A percentile compares a stretch with the other conserved stretches of the same genome.
These are phyloP conservation scores for Drosophila setosimentum DNA, from an alignment of 2,888 invertebrate species.

Conservation along the genomic window DNA sequence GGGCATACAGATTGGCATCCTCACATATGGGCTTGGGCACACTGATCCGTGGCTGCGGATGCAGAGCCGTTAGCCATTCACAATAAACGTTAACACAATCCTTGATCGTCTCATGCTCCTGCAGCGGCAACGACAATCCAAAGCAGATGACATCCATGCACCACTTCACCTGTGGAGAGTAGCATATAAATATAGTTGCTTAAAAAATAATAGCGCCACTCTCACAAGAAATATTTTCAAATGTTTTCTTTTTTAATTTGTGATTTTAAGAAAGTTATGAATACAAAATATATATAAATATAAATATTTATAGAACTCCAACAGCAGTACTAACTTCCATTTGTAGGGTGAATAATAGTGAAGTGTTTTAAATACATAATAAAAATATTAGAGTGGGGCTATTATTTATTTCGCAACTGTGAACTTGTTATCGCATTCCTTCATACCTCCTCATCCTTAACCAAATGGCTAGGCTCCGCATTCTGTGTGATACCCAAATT, in stretches of 20 bases:
- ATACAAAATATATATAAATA: not conserved
- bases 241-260: constrained; percentile 13
- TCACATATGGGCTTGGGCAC: constrained; percentile 95
- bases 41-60: constrained; percentile 93
- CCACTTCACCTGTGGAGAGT: constrained; percentile 91
- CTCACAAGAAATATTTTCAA: not conserved
- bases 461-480: constrained; percentile 93
- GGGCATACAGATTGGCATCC: constrained; percentile 95
- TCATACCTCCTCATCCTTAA: constrained; percentile 92
- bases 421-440: not conserved
- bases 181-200: not conserved
- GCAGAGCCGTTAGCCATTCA: constrained; percentile 96
- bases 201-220: not conserved
- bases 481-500: constrained; percentile 91
- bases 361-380: not conserved
- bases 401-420: no score
- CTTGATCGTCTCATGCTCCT: constrained; percentile 96
- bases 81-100: constrained; percentile 99
- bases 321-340: not conserved
- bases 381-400: not conserved
- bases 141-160: constrained; percentile 95
- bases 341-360: not conserved
- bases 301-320: not conserved
- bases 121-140: constrained; percentile 94
- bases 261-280: not conserved